Evolutionary conservation across 2,888 invertebrate species (phyloP), one percentile per base, ranked within the genome.

Genomic region (Agrilus mali): DNA sequence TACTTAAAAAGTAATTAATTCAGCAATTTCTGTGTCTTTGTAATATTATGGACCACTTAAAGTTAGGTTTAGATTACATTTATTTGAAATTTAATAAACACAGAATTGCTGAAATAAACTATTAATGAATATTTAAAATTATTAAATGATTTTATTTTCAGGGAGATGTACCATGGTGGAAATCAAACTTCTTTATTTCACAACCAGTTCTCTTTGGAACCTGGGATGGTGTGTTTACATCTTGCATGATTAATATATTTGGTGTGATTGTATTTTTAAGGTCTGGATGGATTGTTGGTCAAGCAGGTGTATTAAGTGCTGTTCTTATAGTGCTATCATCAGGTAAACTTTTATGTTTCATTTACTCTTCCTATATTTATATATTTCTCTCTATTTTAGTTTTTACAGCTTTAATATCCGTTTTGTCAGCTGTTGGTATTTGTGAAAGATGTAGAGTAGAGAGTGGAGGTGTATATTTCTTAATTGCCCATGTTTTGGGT

Each of bases 191-290:
- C 68, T 93, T 96, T 63, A 84, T 96, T 67, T 90, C 92, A 31
- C 90, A 95, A 66, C 94, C 93, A 32, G 87, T 95, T 42, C 71
- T 95, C 41, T 96, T 97, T 71, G 95, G 96, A 12, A 93, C 94
- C 1, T 96, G 92, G 90, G 96, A 96, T 69, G 96, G 96, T 50
- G 96, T 97, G 7, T 97, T 95, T 64, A 94, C 95, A 43, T 93
- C 95, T 41, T 95, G 94, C 63, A 80, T 97, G 58, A 93, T 96
- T 60, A 96, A 96, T 68, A 90, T 96, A 45, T 93, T 97, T 71
- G 95, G 96, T 59, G 95, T 96, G 1, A 94, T 96, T 65, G 93
- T 96, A 47, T 96, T 97, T 68, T 72, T 97, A 46, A 74, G 96
- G 56, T 90, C 94, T 48, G 96, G 96, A 50, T 97, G 96, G 96